Conservation (phyloP, 2,888 invertebrate genomes). For the Neoascia interrupta region DNA sequence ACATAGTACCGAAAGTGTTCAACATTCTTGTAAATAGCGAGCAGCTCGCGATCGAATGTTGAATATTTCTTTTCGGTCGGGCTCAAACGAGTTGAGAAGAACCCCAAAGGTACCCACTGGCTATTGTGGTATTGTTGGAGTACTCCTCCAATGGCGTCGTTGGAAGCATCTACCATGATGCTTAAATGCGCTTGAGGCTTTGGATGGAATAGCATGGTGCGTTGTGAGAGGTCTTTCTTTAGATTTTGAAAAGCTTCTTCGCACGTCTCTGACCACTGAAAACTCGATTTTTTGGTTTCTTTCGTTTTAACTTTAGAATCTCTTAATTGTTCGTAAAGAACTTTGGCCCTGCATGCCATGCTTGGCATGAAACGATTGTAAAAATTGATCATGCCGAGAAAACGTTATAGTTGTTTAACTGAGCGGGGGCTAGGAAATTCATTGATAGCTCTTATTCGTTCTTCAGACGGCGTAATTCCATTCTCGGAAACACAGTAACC, state of each 20-base stretch:
- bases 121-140: constrained; percentile 10
- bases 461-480: neutral
- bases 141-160: constrained; percentile 33
- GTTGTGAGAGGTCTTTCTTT: constrained; percentile 1
- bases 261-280: no score
- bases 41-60: no score
- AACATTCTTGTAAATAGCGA: no score
- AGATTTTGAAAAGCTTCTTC: constrained; percentile 2
- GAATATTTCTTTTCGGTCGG: constrained; percentile 14
- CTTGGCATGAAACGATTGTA: neutral
- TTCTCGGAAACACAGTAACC: no score
- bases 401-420: neutral
- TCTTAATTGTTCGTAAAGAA: neutral
- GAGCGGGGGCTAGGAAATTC: neutral
- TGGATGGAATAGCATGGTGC: constrained; percentile 30
- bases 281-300: no score
- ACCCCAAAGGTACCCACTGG: constrained; percentile 10
- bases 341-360: neutral
- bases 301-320: no score
- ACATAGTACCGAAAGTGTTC: constrained; percentile 17
- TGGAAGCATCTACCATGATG: constrained; percentile 13
- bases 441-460: neutral
- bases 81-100: constrained; percentile 16
- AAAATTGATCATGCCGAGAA: no score
- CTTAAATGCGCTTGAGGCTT: neutral